phyloP scores from a whole-genome alignment of 2,113 vertebrate genomes.

The Paradoxurus hermaphroditus region DNA sequence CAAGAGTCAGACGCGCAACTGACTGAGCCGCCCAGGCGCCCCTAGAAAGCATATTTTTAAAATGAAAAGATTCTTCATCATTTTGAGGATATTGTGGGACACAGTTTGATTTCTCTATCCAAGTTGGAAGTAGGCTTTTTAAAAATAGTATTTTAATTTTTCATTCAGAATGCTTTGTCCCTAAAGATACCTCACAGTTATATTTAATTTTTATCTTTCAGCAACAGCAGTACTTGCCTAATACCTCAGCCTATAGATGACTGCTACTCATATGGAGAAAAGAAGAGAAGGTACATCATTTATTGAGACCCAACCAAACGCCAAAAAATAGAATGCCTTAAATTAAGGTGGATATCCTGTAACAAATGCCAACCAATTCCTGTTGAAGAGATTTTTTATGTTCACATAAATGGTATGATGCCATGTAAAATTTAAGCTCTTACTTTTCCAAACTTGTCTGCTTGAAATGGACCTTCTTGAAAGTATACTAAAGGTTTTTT shows the following conservation, averaged over 20 bases:
- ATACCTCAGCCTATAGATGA: neutral
- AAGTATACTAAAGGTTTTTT: neutral
- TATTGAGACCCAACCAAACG: neutral
- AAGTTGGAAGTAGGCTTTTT: neutral
- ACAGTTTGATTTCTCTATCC: neutral
- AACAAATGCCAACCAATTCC: neutral
- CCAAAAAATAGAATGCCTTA: neutral
- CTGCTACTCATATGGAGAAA: neutral
- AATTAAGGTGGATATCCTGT: neutral
- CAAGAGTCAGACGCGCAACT: too few species aligned
- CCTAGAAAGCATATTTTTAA: too few species aligned
- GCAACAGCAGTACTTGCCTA: neutral
- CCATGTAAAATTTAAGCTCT: neutral
- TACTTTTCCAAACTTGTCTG: neutral
- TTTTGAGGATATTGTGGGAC: neutral
- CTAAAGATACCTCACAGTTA: neutral
- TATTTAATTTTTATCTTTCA: neutral
- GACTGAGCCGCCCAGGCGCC: too few species aligned
- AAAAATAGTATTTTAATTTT: neutral
- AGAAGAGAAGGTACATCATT: neutral
- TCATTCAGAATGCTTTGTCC: neutral
- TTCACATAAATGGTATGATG: neutral
- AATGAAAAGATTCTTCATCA: neutral
- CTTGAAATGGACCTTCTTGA: neutral
- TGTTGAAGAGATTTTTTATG: neutral